phyloP scores from a whole-genome alignment of 2,113 vertebrate species.

The Aleadryas rufinucha region DNA sequence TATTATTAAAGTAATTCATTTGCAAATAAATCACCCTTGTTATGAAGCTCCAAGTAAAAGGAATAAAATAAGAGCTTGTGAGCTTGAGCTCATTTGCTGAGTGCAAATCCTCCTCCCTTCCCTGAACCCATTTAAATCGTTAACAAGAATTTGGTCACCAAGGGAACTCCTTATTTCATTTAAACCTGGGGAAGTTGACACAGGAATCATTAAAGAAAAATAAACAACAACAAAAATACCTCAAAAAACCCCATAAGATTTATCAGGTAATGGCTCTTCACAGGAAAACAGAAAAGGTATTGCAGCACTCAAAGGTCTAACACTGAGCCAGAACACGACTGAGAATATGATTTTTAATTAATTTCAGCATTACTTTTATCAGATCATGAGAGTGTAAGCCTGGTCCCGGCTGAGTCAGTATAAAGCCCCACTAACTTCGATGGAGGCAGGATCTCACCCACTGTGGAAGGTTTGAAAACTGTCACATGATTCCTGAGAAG shows the following conservation, averaged over 20 bases:
- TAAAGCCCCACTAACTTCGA: accelerated
- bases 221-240: background rate
- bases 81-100: background rate
- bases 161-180: background rate
- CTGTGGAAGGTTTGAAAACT: background rate
- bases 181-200: background rate
- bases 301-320: background rate
- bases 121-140: background rate
- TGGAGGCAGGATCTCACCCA: background rate
- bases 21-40: slow-evolving; percentile 27
- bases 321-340: background rate
- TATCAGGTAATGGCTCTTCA: background rate
- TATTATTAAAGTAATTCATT: slow-evolving; percentile 35
- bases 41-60: background rate
- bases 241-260: accelerated
- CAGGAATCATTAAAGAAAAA: background rate
- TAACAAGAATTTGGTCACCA: background rate
- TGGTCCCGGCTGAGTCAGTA: background rate
- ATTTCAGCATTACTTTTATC: background rate
- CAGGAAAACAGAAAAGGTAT: background rate
- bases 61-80: background rate
- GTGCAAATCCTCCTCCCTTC: background rate
- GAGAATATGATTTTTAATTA: background rate
- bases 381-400: background rate
- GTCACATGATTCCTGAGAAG: background rate